Conservation (phyloP, 2,888 invertebrate genomes). For the Ectropis crepuscularia region DNA sequence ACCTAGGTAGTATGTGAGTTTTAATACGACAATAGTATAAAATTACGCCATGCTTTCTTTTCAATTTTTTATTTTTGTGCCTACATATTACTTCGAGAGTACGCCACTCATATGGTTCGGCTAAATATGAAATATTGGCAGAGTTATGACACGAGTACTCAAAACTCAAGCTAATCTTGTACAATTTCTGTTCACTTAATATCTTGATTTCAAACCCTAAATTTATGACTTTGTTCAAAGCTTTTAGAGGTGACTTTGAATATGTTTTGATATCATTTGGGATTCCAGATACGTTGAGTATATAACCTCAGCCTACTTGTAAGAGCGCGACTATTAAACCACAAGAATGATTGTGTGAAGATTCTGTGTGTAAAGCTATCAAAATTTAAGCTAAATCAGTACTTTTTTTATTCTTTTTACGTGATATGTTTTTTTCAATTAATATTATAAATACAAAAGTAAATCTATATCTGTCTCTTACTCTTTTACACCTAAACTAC, state of each 20-base stretch:
- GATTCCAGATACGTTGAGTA: slow-evolving; percentile 41
- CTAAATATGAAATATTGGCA: slow-evolving; percentile 6
- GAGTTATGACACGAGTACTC: slow-evolving; percentile 13
- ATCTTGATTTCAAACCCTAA: slow-evolving; percentile 12
- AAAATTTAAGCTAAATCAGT: neutral
- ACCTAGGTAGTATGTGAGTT: too few relatives aligned
- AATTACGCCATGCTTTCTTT: too few relatives aligned
- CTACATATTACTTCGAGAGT: too few relatives aligned
- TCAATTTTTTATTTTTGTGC: too few relatives aligned
- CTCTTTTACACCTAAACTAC: too few relatives aligned
- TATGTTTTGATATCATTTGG: slow-evolving; percentile 40
- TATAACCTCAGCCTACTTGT: slow-evolving; percentile 38
- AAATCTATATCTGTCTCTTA: too few relatives aligned
- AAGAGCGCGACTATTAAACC: slow-evolving; percentile 20
- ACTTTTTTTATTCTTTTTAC: slow-evolving; percentile 4
- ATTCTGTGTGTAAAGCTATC: neutral
- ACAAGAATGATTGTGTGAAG: slow-evolving; percentile 9
- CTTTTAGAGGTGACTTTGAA: slow-evolving; percentile 37
- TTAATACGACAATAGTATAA: too few relatives aligned
- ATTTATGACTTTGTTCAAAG: slow-evolving; percentile 22
- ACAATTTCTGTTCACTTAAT: slow-evolving; percentile 8
- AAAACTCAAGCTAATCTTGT: slow-evolving; percentile 8
- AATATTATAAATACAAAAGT: neutral
- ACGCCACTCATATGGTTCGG: too few relatives aligned
- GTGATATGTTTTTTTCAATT: neutral